phyloP scores from a whole-genome alignment of 2,797 vertebrate species.

The Brotula barbata region DNA sequence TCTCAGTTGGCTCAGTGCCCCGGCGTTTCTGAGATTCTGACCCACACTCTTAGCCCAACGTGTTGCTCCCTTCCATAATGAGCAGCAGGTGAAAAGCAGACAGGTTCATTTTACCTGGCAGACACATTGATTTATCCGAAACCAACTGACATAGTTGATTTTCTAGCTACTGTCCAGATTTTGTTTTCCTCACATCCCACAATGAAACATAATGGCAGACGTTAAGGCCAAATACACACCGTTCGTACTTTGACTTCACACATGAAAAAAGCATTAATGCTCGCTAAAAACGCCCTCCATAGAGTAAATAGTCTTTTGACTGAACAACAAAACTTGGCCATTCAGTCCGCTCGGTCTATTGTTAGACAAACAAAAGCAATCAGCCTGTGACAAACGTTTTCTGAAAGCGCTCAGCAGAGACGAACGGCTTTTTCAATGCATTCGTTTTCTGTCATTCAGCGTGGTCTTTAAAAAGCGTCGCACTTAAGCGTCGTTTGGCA shows the following conservation, averaged over 20 bases:
- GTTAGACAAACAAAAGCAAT: conserved; percentile 39
- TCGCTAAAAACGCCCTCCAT: conserved; percentile 1
- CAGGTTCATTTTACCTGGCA: conserved; percentile 39
- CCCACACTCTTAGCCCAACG: conserved; percentile 41
- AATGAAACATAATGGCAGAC: not conserved
- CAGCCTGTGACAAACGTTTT: conserved; percentile 3
- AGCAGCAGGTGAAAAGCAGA: conserved; percentile 50
- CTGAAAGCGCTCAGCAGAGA: conserved; percentile 13
- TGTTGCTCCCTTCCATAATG: conserved; percentile 34
- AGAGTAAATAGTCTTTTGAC: conserved; percentile 24
- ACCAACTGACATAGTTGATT: not conserved
- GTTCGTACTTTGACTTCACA: conserved; percentile 4
- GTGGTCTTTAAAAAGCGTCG: conserved; percentile 3
- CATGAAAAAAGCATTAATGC: conserved; percentile 12
- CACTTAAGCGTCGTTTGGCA: not conserved
- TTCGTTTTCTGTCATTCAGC: conserved; percentile 19
- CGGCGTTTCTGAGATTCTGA: conserved; percentile 48
- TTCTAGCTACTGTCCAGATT: not conserved
- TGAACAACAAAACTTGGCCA: conserved; percentile 19
- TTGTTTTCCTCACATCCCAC: not conserved
- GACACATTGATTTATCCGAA: conserved; percentile 25
- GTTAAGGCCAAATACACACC: no score
- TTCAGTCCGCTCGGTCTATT: conserved; percentile 26
- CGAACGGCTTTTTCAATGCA: conserved; percentile 4
- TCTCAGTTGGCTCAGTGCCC: conserved; percentile 47